Percentiles rank a stretch among this genome's conserved stretches.
phyloP scores from a whole-genome alignment of 2,113 vertebrate genomes.

The Bubo bubo region DNA sequence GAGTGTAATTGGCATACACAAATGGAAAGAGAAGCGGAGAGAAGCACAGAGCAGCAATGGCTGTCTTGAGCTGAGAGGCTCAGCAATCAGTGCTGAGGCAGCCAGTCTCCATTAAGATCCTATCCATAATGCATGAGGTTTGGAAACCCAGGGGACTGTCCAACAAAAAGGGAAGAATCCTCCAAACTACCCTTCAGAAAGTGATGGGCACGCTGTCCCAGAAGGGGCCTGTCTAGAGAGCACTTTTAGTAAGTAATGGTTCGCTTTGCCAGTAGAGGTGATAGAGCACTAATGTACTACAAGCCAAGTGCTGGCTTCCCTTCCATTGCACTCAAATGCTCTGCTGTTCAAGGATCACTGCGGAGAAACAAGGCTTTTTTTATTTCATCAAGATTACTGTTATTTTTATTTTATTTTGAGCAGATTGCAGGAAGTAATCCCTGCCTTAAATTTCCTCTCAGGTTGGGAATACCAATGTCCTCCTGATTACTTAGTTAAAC shows the following conservation, averaged over 20 bases:
- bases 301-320: neutral
- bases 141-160: constrained; percentile 22
- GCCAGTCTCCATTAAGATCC: constrained; percentile 59
- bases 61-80: neutral
- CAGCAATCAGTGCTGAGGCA: neutral
- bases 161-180: constrained; percentile 44
- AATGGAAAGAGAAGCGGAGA: neutral
- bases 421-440: neutral
- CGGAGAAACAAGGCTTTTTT: neutral
- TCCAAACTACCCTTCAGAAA: constrained; percentile 15
- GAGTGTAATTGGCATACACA: constrained; percentile 41
- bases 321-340: neutral
- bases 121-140: constrained; percentile 58
- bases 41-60: neutral
- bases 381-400: neutral
- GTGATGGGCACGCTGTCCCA: neutral
- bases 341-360: neutral
- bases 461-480: neutral
- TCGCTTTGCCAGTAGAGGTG: constrained; percentile 4
- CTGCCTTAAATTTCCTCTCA: neutral
- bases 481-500: neutral
- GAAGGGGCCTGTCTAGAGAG: constrained; percentile 8
- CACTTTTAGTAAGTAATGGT: constrained; percentile 18
- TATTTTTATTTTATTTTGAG: neutral
- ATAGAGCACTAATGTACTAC: constrained; percentile 31